phyloP scores from a whole-genome alignment of 2,888 invertebrate species.

The Pollenia labialis region DNA sequence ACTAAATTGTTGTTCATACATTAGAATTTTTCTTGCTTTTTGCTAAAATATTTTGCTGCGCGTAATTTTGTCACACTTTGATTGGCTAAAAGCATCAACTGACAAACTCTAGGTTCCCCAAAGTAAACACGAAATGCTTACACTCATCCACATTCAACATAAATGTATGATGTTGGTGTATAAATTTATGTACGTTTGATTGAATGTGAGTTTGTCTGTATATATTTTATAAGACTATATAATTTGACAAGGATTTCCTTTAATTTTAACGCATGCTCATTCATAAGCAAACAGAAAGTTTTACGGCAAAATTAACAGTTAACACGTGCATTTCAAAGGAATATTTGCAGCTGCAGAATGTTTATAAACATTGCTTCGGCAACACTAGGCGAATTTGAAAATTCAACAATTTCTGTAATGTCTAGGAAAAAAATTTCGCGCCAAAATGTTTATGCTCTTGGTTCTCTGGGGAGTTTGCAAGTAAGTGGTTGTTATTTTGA shows the following conservation, averaged over 20 bases:
- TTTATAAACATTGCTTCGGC: conserved; percentile 48
- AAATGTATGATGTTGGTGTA: conserved; percentile 1
- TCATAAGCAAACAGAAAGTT: conserved; percentile 49
- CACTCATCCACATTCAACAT: conserved; percentile 2
- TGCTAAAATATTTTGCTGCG: conserved; percentile 72
- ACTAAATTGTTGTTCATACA: conserved; percentile 62
- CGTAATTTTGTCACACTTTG: conserved; percentile 74
- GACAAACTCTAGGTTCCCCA: conserved; percentile 72
- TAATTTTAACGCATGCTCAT: conserved; percentile 71
- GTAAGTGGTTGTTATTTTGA: neutral
- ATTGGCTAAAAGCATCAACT: conserved; percentile 72
- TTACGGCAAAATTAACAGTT: conserved; percentile 27
- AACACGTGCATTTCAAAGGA: conserved; percentile 56
- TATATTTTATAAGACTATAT: conserved; percentile 66
- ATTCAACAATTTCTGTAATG: conserved; percentile 40
- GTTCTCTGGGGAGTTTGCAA: neutral
- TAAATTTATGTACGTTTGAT: conserved; percentile 26
- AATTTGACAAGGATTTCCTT: conserved; percentile 79
- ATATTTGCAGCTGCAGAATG: conserved; percentile 23
- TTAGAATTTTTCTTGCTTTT: conserved; percentile 66
- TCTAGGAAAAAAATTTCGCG: conserved; percentile 34
- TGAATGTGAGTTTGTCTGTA: conserved; percentile 9
- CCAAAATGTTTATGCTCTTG: conserved; percentile 24
- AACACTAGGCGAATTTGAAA: conserved; percentile 25
- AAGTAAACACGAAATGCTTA: conserved; percentile 70